Percentiles rank a stretch among this genome's conserved stretches.
These are phyloP conservation scores for Bos indicus DNA, from an alignment of 2,113 vertebrate species.

Conservation along the genomic window DNA sequence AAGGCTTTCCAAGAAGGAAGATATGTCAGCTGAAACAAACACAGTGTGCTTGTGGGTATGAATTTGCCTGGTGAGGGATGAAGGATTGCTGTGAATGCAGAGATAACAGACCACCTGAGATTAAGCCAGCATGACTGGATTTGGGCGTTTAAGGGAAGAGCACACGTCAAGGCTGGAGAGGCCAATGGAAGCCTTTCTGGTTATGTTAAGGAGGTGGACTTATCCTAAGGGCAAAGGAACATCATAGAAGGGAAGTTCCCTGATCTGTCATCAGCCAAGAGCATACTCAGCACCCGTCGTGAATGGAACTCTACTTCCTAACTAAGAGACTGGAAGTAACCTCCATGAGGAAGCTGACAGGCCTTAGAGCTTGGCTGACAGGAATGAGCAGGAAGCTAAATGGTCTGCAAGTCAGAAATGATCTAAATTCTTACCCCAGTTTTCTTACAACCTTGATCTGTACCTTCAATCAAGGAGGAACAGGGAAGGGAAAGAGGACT, in stretches of 20 bases:
- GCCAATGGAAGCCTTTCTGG: background rate
- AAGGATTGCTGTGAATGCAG: background rate
- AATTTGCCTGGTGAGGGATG: background rate
- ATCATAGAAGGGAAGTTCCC: background rate
- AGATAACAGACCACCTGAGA: background rate
- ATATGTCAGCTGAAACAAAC: background rate
- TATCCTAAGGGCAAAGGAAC: background rate
- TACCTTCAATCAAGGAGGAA: background rate
- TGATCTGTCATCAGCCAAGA: background rate
- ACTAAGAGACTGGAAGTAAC: background rate
- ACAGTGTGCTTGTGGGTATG: background rate
- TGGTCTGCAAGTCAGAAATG: background rate
- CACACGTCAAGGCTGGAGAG: background rate
- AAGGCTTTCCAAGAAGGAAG: background rate
- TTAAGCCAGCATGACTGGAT: background rate
- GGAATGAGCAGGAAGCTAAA: background rate
- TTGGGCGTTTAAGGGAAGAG: background rate
- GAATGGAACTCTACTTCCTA: background rate
- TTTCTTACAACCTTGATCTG: background rate
- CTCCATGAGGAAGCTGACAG: background rate
- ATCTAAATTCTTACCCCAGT: background rate
- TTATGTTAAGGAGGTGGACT: background rate
- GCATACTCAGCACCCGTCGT: background rate
- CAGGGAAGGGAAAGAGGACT: background rate
- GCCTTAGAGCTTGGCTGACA: background rate